Conservation (phyloP, 2,113 vertebrate species). For the Myrmophylax atrothorax region DNA sequence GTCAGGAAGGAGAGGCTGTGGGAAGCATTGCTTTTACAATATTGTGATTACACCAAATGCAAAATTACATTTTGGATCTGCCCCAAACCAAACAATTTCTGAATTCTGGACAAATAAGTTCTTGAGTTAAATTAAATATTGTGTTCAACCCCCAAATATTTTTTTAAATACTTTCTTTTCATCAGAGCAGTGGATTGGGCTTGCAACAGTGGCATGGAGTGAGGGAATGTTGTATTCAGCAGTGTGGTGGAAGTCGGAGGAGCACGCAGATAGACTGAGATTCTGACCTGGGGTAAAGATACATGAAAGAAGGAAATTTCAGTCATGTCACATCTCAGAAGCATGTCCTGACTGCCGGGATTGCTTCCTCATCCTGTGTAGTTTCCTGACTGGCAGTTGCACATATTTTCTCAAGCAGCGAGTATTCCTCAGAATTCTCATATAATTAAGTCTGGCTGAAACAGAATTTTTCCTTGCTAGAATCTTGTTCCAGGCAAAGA, state of each 20-base stretch:
- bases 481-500: neutral
- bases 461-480: neutral
- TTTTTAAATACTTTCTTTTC: neutral
- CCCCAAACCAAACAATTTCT: neutral
- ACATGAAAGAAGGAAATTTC: neutral
- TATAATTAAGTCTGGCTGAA: neutral
- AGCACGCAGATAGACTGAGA: neutral
- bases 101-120: neutral
- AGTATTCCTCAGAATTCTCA: neutral
- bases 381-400: neutral
- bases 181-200: neutral
- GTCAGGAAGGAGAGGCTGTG: neutral
- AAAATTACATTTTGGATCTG: neutral
- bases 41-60: neutral
- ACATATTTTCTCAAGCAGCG: neutral
- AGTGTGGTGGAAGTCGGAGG: neutral
- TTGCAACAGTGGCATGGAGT: neutral
- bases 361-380: fast-evolving
- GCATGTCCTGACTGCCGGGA: neutral
- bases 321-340: neutral
- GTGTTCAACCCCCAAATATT: neutral
- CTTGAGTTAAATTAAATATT: neutral
- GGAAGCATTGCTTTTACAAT: conserved; percentile 2
- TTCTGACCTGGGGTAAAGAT: neutral
- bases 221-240: neutral